A percentile compares a stretch with the other conserved stretches of the same genome.
phyloP scores from a whole-genome alignment of 2,888 invertebrate species.

The Nasonia oneida region DNA sequence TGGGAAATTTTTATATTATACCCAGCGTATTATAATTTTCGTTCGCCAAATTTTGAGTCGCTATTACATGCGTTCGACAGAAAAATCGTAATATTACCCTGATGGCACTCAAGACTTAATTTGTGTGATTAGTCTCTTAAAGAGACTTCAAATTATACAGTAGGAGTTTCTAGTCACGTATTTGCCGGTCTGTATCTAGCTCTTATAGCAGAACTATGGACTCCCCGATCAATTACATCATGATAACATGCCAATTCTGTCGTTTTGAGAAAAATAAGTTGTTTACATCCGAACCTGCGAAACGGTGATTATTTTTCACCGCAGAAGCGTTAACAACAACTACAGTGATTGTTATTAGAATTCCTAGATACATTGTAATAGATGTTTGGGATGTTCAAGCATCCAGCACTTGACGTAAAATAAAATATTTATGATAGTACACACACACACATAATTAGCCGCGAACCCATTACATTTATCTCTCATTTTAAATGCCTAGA shows the following conservation, averaged over 20 bases:
- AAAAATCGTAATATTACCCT: background rate
- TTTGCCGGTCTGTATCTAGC: background rate
- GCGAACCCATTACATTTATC: slow-evolving; percentile 56
- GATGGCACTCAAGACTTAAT: background rate
- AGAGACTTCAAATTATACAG: slow-evolving; percentile 32
- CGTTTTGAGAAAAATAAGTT: background rate
- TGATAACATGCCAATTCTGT: background rate
- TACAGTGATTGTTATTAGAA: background rate
- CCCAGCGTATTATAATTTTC: too few species aligned
- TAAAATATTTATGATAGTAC: slow-evolving; percentile 41
- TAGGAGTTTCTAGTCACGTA: background rate
- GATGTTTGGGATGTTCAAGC: background rate
- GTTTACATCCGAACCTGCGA: background rate
- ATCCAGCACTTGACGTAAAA: slow-evolving; percentile 7
- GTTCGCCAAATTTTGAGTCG: too few species aligned
- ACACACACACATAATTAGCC: slow-evolving; percentile 32
- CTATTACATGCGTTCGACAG: background rate
- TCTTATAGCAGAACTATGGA: background rate
- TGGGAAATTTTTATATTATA: background rate
- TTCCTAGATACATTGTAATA: background rate
- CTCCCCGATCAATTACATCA: background rate
- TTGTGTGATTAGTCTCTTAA: slow-evolving; percentile 1
- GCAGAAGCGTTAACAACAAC: too few species aligned
- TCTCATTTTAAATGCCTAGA: slow-evolving; percentile 31
- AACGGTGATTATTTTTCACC: too few species aligned